Conservation (phyloP, 2,113 vertebrate species). For the Trematomus loennbergii region DNA sequence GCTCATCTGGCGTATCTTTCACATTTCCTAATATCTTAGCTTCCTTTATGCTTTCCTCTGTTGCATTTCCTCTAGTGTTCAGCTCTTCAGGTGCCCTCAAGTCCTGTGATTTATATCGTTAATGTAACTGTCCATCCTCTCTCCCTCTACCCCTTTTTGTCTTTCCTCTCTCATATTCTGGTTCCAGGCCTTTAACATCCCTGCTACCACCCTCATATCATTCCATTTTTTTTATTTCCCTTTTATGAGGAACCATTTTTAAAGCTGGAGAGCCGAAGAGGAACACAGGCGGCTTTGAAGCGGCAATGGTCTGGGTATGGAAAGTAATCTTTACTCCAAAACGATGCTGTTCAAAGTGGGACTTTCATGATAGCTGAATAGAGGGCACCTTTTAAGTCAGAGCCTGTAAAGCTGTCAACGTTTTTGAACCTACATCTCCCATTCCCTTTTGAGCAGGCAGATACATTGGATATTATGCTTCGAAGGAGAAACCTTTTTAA, state of each 20-base stretch:
- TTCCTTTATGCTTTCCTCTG: slow-evolving; percentile 13
- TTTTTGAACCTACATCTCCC: slow-evolving; percentile 59
- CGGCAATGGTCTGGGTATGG: slow-evolving; percentile 61
- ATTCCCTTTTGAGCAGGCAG: slow-evolving; percentile 54
- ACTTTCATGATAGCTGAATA: slow-evolving; percentile 71
- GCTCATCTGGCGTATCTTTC: slow-evolving; percentile 25
- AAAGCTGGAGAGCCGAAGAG: slow-evolving; percentile 46
- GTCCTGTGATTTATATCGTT: slow-evolving; percentile 21
- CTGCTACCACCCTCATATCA: slow-evolving; percentile 42
- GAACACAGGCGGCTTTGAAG: slow-evolving; percentile 71
- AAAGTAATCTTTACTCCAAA: slow-evolving; percentile 74
- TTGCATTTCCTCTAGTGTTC: slow-evolving; percentile 31
- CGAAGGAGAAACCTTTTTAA: slow-evolving; percentile 40
- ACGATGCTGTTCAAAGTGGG: slow-evolving; percentile 62
- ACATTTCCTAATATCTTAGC: slow-evolving; percentile 32
- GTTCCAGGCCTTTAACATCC: slow-evolving; percentile 47
- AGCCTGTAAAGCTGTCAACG: slow-evolving; percentile 67
- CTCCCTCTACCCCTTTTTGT: background rate
- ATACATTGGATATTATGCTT: slow-evolving; percentile 45
- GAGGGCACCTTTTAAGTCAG: slow-evolving; percentile 70
- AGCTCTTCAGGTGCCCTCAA: slow-evolving; percentile 32
- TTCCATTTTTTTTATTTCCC: slow-evolving; percentile 54
- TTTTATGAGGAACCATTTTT: slow-evolving; percentile 63
- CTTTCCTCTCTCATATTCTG: slow-evolving; percentile 30
- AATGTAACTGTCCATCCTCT: slow-evolving; percentile 22